A percentile compares a stretch with the other conserved stretches of the same genome.
phyloP scores from a whole-genome alignment of 2,113 vertebrate species.

The Galbula dea region DNA sequence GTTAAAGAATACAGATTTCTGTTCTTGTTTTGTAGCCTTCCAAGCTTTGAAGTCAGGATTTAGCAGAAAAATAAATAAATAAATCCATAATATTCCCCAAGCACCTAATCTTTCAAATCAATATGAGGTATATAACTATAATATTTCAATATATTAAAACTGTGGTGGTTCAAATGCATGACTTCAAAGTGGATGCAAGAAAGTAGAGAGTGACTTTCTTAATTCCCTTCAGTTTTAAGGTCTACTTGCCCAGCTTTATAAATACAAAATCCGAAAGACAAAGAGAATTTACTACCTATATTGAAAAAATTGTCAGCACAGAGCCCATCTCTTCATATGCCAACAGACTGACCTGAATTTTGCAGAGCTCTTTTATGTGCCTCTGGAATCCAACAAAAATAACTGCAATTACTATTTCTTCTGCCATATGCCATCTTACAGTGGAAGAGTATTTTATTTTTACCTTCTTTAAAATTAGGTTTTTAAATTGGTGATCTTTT shows the following conservation, averaged over 20 bases:
- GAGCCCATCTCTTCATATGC: background rate
- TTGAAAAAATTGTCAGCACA: background rate
- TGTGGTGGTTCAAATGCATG: background rate
- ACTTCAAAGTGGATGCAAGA: background rate
- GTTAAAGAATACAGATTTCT: background rate
- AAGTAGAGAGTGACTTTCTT: background rate
- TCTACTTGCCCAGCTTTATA: background rate
- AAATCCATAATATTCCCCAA: background rate
- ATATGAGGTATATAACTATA: background rate
- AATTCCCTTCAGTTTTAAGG: background rate
- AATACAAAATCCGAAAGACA: background rate
- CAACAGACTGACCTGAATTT: conserved; percentile 24
- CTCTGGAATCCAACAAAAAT: conserved; percentile 47
- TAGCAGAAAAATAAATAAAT: background rate
- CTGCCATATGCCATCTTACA: conserved; percentile 16
- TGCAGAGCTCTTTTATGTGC: conserved; percentile 8
- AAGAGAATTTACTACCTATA: background rate
- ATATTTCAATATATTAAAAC: background rate
- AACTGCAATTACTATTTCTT: conserved; percentile 27
- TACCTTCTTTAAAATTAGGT: conserved; percentile 48
- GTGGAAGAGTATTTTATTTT: conserved; percentile 32
- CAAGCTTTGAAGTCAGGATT: background rate
- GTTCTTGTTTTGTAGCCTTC: background rate
- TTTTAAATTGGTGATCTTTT: conserved; percentile 6
- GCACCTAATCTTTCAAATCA: background rate